phyloP scores from a whole-genome alignment of 2,888 invertebrate genomes.

The Lysandra bellargus region DNA sequence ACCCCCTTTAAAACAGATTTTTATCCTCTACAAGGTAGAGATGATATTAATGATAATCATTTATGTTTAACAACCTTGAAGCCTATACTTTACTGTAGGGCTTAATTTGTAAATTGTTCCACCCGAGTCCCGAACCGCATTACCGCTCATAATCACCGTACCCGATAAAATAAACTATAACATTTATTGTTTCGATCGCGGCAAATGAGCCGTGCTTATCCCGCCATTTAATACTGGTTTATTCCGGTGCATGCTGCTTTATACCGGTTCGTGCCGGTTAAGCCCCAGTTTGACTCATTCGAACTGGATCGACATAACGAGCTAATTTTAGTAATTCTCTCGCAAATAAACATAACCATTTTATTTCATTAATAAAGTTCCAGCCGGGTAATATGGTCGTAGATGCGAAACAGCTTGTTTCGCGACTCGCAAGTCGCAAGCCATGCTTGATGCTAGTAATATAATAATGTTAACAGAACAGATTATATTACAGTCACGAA shows the following conservation, averaged over 20 bases:
- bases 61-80: no score
- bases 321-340: constrained; percentile 3
- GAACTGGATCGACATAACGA: constrained; percentile 20
- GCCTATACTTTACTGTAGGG: background rate
- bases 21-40: no score
- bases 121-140: constrained; percentile 10
- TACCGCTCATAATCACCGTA: constrained; percentile 16
- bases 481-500: background rate
- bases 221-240: constrained; percentile 23
- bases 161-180: constrained; percentile 18
- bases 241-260: constrained; percentile 4
- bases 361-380: background rate
- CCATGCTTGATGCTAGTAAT: background rate
- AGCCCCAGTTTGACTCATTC: constrained; percentile 17
- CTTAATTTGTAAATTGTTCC: background rate
- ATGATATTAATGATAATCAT: no score
- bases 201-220: constrained; percentile 15
- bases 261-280: constrained; percentile 13
- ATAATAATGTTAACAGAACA: background rate
- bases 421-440: background rate
- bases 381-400: background rate
- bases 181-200: constrained; percentile 24
- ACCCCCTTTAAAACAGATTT: no score
- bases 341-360: background rate
- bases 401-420: background rate